Evolutionary conservation across 2,113 vertebrate genomes (phyloP).

Genomic region (Misgurnus mizolepis): DNA sequence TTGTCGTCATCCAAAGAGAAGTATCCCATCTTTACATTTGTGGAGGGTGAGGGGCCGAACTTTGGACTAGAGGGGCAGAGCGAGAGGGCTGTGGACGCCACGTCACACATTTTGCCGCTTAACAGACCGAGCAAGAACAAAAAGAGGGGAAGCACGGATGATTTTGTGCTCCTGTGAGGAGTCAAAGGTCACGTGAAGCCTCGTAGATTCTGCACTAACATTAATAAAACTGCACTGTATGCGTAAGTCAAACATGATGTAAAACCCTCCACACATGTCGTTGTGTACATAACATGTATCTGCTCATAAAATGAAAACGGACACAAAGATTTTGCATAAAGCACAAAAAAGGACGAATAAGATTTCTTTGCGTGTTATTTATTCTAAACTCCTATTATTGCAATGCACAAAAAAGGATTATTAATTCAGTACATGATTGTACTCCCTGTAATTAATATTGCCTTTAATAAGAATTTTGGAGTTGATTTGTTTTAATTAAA

Average conservation of each 20-base stretch:
- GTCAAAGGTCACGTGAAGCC: neutral
- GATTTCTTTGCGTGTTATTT: too few relatives aligned
- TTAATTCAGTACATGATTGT: too few relatives aligned
- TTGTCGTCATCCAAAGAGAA: conserved; percentile 80
- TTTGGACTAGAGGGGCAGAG: conserved; percentile 78
- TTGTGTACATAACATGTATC: neutral
- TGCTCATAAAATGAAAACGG: too few relatives aligned
- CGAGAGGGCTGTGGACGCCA: conserved; percentile 62
- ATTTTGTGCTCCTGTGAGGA: conserved; percentile 85
- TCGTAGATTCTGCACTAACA: neutral
- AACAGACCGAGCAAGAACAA: conserved; percentile 62
- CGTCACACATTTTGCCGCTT: conserved; percentile 65
- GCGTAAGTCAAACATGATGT: neutral
- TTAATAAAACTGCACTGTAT: neutral
- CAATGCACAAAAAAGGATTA: neutral
- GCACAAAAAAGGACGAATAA: too few relatives aligned
- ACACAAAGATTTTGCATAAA: too few relatives aligned
- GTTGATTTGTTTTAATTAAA: too few relatives aligned
- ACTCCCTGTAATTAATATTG: neutral
- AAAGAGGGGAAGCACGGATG: conserved; percentile 78
- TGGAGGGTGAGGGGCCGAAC: conserved; percentile 84
- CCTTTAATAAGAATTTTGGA: conserved; percentile 1
- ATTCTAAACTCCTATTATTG: neutral
- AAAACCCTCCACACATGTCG: neutral
- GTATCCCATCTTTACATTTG: conserved; percentile 89